A percentile compares a stretch with the other conserved stretches of the same genome.
Evolutionary conservation across 1,140 invertebrate genomes (phyloP).

Genomic region (Danaus plexippus): DNA sequence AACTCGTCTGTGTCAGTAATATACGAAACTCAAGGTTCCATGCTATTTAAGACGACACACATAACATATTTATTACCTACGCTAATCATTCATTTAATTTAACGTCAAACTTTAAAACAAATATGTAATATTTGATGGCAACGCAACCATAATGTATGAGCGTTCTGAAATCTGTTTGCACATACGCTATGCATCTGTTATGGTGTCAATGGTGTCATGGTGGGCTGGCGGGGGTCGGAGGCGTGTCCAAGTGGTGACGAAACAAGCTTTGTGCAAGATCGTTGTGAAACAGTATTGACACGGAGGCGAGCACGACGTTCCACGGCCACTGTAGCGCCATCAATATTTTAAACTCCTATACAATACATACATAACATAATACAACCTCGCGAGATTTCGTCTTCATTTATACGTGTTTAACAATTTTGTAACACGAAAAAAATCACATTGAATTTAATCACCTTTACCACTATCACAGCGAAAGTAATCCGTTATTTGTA

Average conservation of each 20-base stretch:
- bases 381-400: too few species aligned
- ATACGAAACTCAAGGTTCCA: slow-evolving; percentile 49
- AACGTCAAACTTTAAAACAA: background rate
- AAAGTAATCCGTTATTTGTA: too few species aligned
- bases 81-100: background rate
- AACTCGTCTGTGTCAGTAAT: slow-evolving; percentile 41
- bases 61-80: slow-evolving; percentile 5
- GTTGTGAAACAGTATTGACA: slow-evolving; percentile 62
- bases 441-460: too few species aligned
- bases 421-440: too few species aligned
- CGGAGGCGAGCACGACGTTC: slow-evolving; percentile 35
- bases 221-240: slow-evolving; percentile 33
- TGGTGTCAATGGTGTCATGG: slow-evolving; percentile 21
- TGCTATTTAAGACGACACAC: slow-evolving; percentile 30
- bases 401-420: too few species aligned
- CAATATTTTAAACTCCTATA: slow-evolving; percentile 4
- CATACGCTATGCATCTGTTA: slow-evolving; percentile 7
- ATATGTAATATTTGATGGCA: background rate
- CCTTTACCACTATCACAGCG: too few species aligned
- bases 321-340: slow-evolving; percentile 20
- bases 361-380: too few species aligned
- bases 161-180: background rate
- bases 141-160: background rate
- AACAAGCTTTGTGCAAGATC: slow-evolving; percentile 51
- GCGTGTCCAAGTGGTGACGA: slow-evolving; percentile 56